A percentile compares a stretch with the other conserved stretches of the same genome.
Conservation (phyloP, 2,113 vertebrate species). For the Atherinomorus stipes region DNA sequence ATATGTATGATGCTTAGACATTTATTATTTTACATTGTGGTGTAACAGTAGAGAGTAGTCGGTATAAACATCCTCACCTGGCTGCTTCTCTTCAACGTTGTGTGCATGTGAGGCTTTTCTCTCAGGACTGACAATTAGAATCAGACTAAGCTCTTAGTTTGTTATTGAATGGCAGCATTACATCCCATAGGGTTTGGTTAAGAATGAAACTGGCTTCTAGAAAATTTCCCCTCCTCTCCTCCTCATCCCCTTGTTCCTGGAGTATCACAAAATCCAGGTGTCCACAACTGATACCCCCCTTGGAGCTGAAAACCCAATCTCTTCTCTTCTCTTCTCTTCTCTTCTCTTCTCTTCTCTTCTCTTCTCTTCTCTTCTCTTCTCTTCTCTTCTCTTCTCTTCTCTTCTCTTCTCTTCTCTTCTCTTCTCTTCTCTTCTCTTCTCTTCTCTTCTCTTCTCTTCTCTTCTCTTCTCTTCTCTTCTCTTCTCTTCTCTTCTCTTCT, state of each 20-base stretch:
- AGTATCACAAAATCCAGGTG: constrained; percentile 35
- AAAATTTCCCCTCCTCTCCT: constrained; percentile 10
- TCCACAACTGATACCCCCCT: constrained; percentile 7
- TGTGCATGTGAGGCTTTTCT: constrained; percentile 35
- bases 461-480: not conserved
- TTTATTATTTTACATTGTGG: not conserved
- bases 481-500: not conserved
- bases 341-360: not conserved
- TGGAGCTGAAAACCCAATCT: constrained; percentile 15
- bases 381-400: not conserved
- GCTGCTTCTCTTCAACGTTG: not conserved
- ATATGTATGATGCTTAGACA: not conserved
- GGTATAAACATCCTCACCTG: constrained; percentile 7
- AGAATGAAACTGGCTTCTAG: constrained; percentile 38
- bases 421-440: not conserved
- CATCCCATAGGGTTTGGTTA: constrained; percentile 50
- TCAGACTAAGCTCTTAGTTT: constrained; percentile 55
- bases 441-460: not conserved
- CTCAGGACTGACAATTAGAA: constrained; percentile 66
- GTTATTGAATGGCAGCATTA: constrained; percentile 54
- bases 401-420: constrained; percentile 3
- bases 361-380: not conserved
- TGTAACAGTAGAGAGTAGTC: not conserved
- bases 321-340: not conserved
- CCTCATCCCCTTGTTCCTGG: constrained; percentile 7